Evolutionary conservation across 2,113 vertebrate species (phyloP).

Genomic region (Tetrax tetrax): DNA sequence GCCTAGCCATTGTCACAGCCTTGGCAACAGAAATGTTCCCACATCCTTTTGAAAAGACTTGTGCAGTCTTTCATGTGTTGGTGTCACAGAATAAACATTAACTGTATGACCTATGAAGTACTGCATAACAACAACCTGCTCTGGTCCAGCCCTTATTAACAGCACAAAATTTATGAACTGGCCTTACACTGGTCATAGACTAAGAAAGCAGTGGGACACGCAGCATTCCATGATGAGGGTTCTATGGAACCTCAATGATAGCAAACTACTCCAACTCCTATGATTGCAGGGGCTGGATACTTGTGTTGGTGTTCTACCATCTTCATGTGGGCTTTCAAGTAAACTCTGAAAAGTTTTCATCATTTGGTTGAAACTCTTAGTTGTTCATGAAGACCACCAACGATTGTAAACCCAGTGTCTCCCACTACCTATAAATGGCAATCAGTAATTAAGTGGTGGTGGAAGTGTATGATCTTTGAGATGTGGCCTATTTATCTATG

Average conservation of each 20-base stretch:
- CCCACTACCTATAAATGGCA: not conserved
- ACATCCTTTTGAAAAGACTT: not conserved
- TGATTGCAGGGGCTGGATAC: not conserved
- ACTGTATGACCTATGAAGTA: not conserved
- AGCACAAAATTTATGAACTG: not conserved
- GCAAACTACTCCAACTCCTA: not conserved
- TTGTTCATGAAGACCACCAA: not conserved
- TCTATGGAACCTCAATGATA: not conserved
- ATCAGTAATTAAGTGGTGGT: not conserved
- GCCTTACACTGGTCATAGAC: fast-evolving
- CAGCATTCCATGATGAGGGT: not conserved
- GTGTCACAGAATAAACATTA: not conserved
- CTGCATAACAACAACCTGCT: not conserved
- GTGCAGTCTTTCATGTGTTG: not conserved
- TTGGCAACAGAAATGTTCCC: not conserved
- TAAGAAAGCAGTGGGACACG: not conserved
- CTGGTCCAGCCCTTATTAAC: not conserved
- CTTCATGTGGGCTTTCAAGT: not conserved
- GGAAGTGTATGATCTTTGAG: not conserved
- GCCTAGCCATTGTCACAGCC: not conserved
- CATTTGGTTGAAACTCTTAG: not conserved
- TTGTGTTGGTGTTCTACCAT: not conserved
- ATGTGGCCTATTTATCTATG: not conserved
- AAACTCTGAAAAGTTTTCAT: not conserved
- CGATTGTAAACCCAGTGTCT: not conserved